Percentiles rank a stretch among this genome's conserved stretches.
These are phyloP conservation scores for Limosa lapponica DNA, from an alignment of 2,797 vertebrate genomes.

Conservation along the genomic window DNA sequence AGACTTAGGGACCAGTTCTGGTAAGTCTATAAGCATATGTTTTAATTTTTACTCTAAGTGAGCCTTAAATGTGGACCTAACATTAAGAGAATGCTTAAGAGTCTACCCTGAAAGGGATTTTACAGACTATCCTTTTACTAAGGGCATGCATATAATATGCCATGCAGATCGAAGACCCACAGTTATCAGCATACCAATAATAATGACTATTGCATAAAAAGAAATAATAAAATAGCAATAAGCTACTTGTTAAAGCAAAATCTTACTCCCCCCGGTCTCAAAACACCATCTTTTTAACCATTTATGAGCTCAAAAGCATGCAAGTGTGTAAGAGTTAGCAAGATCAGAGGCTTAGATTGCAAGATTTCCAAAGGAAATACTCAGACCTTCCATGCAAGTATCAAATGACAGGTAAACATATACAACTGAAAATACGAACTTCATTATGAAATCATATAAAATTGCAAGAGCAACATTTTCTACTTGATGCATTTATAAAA, in stretches of 20 bases:
- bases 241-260: background rate
- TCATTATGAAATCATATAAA: background rate
- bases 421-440: background rate
- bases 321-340: background rate
- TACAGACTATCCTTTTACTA: background rate
- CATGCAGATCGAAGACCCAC: background rate
- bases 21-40: background rate
- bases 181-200: background rate
- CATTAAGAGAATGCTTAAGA: background rate
- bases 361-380: background rate
- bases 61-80: background rate
- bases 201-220: background rate
- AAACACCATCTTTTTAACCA: background rate
- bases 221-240: constrained; percentile 5
- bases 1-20: constrained; percentile 28
- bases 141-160: background rate
- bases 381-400: background rate
- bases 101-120: background rate
- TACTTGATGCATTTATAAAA: background rate
- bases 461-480: background rate
- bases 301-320: background rate
- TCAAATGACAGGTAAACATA: background rate
- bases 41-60: background rate
- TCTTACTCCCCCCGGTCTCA: background rate
- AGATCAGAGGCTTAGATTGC: background rate